These are phyloP conservation scores for Drosophila affinis DNA, from an alignment of 2,888 invertebrate species.

Conservation along the genomic window DNA sequence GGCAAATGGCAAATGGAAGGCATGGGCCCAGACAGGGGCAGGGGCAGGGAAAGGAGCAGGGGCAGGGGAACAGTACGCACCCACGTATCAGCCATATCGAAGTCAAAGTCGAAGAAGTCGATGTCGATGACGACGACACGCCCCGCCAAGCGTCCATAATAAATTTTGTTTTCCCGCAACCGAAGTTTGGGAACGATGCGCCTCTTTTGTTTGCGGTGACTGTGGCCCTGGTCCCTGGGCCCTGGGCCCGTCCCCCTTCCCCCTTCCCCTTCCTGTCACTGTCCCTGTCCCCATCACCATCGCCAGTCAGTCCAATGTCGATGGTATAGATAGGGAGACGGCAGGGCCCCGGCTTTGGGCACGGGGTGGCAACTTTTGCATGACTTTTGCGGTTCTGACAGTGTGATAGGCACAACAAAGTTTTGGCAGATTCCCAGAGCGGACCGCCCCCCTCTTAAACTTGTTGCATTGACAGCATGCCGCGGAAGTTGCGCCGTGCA, in stretches of 20 bases:
- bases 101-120: constrained; percentile 27
- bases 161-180: constrained; percentile 56
- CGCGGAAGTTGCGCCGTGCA: constrained; percentile 31
- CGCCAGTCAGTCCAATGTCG: constrained; percentile 15
- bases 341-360: constrained; percentile 1
- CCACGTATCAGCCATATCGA: constrained; percentile 13
- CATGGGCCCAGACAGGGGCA: neutral
- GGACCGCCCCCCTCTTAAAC: constrained; percentile 35
- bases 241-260: too few relatives aligned
- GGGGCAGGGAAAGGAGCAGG: too few relatives aligned
- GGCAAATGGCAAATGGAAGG: neutral
- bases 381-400: constrained; percentile 66
- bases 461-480: constrained; percentile 71
- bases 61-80: constrained; percentile 25
- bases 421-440: constrained; percentile 41
- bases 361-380: constrained; percentile 50
- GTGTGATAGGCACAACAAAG: constrained; percentile 69
- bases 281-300: neutral
- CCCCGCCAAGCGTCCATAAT: constrained; percentile 59
- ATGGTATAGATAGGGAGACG: constrained; percentile 34
- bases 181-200: constrained; percentile 22
- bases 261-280: neutral
- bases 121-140: constrained; percentile 39
- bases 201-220: constrained; percentile 36
- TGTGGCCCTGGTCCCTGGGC: neutral